Evolutionary conservation across 64 coral and sea anemone species (phyloP), one percentile per base, ranked within the genome.

Genomic region (Orbicella faveolata): DNA sequence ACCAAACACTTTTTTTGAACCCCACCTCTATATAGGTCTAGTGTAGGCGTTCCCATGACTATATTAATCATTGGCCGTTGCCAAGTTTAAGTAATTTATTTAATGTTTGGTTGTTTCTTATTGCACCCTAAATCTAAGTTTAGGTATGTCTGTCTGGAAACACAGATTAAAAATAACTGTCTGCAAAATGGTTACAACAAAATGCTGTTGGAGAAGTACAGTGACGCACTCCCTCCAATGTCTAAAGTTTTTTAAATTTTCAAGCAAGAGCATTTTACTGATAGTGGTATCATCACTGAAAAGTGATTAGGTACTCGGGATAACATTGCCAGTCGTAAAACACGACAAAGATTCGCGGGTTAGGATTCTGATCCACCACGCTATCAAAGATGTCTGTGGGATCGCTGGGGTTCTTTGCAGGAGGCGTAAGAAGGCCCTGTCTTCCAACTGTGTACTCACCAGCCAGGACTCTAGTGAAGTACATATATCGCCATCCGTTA

Each of bases 301-400:
- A 85, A 10, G 82, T 85, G 10, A 85, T 73, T 12, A 85, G 72
- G 23, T 85, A 85, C 34, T 93, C 85, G 9, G 92, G 92, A 79
- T 94, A 94, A 61, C 77, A 90, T 23, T 94, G 87, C 52, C 44
- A 84, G 75, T 94, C 92, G 75, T 94, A 87, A 75, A 94, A 94
- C 51, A 94, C 64, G 55, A 94, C 92, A 73, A 86, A 94, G 52
- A 94, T 80, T 1, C 1, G 10, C n/a, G 87, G 87, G 21, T 78
- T 79, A 0, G 55, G 4, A 23, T 16, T 34, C 13, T 79, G 21
- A 68, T 94, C 53, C 0, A 90, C 92, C 59, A 94, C 92, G 9
- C 79, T 77, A 75, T 94, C 88, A 62, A 74, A 94, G 61, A 48
- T 78, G 68, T 90, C 88, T 16, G 69, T 79, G 7, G 69, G 57